Conservation (phyloP, 2,113 vertebrate species). For the Phylloscopus trochilus region DNA sequence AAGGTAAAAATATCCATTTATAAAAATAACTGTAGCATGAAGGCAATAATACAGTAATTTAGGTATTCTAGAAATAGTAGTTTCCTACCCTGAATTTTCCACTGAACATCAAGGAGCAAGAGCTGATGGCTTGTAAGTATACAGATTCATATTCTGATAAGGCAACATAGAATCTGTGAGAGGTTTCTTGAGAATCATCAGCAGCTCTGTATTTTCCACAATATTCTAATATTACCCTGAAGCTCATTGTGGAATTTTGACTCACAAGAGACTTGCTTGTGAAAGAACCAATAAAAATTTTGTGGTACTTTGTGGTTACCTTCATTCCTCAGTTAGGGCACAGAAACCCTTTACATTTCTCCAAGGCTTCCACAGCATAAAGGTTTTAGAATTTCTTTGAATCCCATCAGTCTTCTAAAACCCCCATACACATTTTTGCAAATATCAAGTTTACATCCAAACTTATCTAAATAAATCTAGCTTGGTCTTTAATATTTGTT, state of each 20-base stretch:
- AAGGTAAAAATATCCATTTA: conserved; percentile 17
- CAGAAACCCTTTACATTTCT: not conserved
- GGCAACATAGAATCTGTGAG: not conserved
- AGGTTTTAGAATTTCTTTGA: not conserved
- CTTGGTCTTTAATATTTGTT: not conserved
- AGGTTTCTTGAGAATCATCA: not conserved
- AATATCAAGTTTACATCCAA: not conserved
- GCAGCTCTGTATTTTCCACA: not conserved
- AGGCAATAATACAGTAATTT: not conserved
- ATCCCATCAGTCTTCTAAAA: not conserved
- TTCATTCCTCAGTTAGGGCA: not conserved
- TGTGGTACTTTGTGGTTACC: not conserved
- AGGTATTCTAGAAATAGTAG: not conserved
- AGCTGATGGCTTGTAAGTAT: not conserved
- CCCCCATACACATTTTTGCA: not conserved
- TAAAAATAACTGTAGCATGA: not conserved
- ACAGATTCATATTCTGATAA: not conserved
- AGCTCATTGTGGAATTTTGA: not conserved
- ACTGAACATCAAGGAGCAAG: not conserved
- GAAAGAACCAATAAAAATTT: not conserved
- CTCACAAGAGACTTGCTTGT: not conserved
- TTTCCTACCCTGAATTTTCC: not conserved
- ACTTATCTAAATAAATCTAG: not conserved
- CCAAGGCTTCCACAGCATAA: not conserved
- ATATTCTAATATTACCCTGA: conserved; percentile 38